Conservation (phyloP, 2,888 invertebrate species). For the Eucera pruinosa region DNA sequence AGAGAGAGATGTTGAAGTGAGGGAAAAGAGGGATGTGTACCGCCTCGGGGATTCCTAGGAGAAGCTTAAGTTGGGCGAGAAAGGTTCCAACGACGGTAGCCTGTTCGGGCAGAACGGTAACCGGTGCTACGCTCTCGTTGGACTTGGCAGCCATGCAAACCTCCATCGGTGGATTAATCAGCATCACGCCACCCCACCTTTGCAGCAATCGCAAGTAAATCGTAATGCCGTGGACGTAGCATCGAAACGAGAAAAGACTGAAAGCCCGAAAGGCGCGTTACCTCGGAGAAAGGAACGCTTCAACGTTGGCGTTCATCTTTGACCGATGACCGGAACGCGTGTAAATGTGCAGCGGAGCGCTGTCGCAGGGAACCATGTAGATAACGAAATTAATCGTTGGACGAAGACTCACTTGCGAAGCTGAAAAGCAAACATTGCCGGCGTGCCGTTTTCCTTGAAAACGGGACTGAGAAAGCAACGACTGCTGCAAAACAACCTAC, state of each 20-base stretch:
- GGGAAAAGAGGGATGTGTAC: slow-evolving; percentile 79
- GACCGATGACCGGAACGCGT: slow-evolving; percentile 80
- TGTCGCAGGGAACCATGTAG: slow-evolving; percentile 91
- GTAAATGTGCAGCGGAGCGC: slow-evolving; percentile 91
- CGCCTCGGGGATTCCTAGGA: slow-evolving; percentile 89
- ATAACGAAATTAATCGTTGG: slow-evolving; percentile 94
- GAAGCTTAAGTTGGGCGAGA: slow-evolving; percentile 89
- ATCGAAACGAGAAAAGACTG: no score
- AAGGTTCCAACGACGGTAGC: slow-evolving; percentile 91
- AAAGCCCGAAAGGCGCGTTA: slow-evolving; percentile 38
- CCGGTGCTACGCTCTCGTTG: slow-evolving; percentile 76
- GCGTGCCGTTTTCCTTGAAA: neutral
- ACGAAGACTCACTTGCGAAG: slow-evolving; percentile 92
- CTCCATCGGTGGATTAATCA: slow-evolving; percentile 88
- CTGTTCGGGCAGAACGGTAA: slow-evolving; percentile 86
- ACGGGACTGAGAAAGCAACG: no score
- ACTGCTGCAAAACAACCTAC: slow-evolving; percentile 77
- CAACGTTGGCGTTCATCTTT: slow-evolving; percentile 83
- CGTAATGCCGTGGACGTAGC: no score
- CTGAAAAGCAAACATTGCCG: slow-evolving; percentile 80
- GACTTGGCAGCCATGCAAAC: slow-evolving; percentile 85
- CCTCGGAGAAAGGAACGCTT: slow-evolving; percentile 91
- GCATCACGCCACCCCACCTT: slow-evolving; percentile 95
- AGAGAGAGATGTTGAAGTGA: no score
- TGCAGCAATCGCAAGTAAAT: neutral